phyloP scores from a whole-genome alignment of 2,797 vertebrate genomes.

The Lophura swinhoii region DNA sequence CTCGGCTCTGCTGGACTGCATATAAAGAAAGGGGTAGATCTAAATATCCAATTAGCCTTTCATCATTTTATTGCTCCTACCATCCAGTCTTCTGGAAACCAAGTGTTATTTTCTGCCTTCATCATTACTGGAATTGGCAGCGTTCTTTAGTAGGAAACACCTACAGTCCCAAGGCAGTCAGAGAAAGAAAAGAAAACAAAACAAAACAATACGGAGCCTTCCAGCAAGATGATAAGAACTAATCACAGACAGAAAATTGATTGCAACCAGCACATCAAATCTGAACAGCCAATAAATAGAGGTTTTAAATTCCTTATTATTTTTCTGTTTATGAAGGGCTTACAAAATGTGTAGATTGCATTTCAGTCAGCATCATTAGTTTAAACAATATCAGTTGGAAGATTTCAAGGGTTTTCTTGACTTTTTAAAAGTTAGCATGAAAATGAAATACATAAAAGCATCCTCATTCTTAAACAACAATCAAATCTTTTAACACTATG shows the following conservation, averaged over 20 bases:
- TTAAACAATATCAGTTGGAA: background rate
- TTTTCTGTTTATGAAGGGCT: background rate
- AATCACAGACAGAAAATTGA: background rate
- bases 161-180: background rate
- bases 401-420: background rate
- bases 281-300: background rate
- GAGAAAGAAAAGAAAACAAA: background rate
- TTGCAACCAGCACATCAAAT: background rate
- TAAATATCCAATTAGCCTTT: conserved; percentile 26
- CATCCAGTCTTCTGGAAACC: conserved; percentile 22
- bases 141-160: background rate
- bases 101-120: background rate
- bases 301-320: background rate
- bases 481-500: background rate
- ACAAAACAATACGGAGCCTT: background rate
- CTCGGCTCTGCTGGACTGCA: background rate
- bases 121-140: background rate
- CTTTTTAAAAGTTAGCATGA: background rate
- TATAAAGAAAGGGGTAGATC: background rate
- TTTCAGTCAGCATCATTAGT: background rate
- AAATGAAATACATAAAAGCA: background rate
- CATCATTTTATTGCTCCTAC: conserved; percentile 13
- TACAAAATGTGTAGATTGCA: background rate
- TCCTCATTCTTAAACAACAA: background rate
- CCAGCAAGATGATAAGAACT: background rate